Percentiles rank a stretch among this genome's conserved stretches.
phyloP scores from a whole-genome alignment of 2,888 invertebrate genomes.

The Toxonevra muliebris region DNA sequence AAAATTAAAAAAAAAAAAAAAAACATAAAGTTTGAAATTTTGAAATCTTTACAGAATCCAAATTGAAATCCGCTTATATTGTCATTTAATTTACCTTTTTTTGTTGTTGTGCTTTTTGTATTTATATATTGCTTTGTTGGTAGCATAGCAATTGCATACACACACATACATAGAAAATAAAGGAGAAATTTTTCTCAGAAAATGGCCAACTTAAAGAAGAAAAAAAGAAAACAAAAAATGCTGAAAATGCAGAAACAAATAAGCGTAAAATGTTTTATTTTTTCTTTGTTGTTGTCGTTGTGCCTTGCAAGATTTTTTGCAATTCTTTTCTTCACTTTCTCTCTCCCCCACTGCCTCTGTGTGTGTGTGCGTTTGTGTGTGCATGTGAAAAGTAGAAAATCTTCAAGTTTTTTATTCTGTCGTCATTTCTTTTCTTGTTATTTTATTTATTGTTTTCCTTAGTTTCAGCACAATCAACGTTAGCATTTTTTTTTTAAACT shows the following conservation, averaged over 20 bases:
- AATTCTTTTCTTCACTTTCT: slow-evolving; percentile 1
- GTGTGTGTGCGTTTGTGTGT: background rate
- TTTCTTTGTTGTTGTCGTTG: slow-evolving; percentile 14
- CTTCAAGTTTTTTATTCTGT: slow-evolving; percentile 18
- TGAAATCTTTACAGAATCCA: background rate
- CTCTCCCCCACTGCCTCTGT: background rate
- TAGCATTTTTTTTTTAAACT: slow-evolving; percentile 1
- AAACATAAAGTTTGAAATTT: background rate
- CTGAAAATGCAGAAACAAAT: slow-evolving; percentile 18
- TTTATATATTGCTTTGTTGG: slow-evolving; percentile 9
- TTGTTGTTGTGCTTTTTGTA: slow-evolving; percentile 9
- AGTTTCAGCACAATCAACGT: background rate
- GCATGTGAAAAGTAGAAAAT: slow-evolving; percentile 3
- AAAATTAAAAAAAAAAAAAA: background rate
- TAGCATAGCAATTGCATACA: background rate
- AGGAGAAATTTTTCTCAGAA: too few species aligned
- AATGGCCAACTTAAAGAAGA: too few species aligned
- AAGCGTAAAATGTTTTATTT: slow-evolving; percentile 12
- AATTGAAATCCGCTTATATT: slow-evolving; percentile 30
- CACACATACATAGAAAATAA: background rate
- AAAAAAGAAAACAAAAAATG: background rate
- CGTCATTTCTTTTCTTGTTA: background rate
- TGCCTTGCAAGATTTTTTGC: background rate
- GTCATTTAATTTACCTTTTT: slow-evolving; percentile 16
- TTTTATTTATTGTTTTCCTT: background rate